Base-by-base conservation (phyloP, 2,888 invertebrate species). In the Balanococcus diminutus region DNA sequence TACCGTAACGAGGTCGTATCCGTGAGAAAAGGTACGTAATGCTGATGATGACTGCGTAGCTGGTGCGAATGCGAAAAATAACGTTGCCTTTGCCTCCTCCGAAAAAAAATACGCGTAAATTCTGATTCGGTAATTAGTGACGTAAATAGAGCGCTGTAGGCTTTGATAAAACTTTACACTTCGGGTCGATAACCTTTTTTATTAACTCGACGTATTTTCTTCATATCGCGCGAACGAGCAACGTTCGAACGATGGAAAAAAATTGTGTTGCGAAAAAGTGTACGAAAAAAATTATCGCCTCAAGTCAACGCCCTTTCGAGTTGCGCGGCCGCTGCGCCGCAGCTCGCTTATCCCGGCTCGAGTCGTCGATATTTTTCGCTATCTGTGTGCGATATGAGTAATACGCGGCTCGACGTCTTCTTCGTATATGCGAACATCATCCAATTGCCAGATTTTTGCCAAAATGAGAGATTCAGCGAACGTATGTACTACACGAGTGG, bases 101-200 rank as follows among this genome's bases (percentile, higher is more conserved):
- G n/a, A 32, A 75, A 75, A 75, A n/a, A 75, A 4, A 67, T 42
- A 5, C 61, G 25, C 28, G 25, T 31, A 31, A 28, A 28, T 67
- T 67, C 67, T 28, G 75, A 32, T 75, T 75, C 75, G 75, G 75
- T 75, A 75, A 75, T 75, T 75, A 75, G 25, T 32, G 75, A 75
- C 75, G 75, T 75, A 75, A 75, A 75, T 75, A 75, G 75, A 75
- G 75, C 75, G 75, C 75, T 75, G n/a, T 75, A 75, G 75, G 75
- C 75, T 75, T 0, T 14, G 75, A 75, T 75, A 75, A 75, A 25
- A 67, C 61, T 25, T 67, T 19, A 51, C 19, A 51, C 19, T 4
- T 32, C n/a, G 32, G 75, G 75, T 75, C 32, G 75, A 75, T 75
- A 75, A 75, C 75, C 75, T 75, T 75, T 61, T 75, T 75, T 22